A percentile compares a stretch with the other conserved stretches of the same genome.
phyloP scores from a whole-genome alignment of 2,888 invertebrate genomes.

The Cyclophora punctaria region DNA sequence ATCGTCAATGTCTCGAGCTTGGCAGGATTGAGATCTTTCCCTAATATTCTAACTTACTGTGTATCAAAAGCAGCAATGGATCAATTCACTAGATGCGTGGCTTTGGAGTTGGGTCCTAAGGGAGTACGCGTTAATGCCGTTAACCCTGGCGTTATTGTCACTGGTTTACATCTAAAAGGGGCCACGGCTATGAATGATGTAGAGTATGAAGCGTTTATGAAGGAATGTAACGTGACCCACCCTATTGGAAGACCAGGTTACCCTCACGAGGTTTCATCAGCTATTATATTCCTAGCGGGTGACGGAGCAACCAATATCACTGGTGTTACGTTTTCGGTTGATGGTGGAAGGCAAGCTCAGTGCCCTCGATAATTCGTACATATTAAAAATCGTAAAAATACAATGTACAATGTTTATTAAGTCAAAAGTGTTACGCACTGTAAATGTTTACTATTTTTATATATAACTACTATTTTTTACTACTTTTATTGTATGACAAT shows the following conservation, averaged over 20 bases:
- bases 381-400: too few relatives aligned
- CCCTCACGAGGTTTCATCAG: slow-evolving; percentile 87
- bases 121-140: slow-evolving; percentile 89
- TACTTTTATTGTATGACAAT: too few relatives aligned
- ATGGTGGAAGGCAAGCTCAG: slow-evolving; percentile 91
- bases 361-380: slow-evolving; percentile 79
- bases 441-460: too few relatives aligned
- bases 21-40: slow-evolving; percentile 86
- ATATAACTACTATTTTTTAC: too few relatives aligned
- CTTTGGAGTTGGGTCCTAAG: slow-evolving; percentile 83
- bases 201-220: slow-evolving; percentile 85
- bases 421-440: too few relatives aligned
- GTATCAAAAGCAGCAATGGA: slow-evolving; percentile 93
- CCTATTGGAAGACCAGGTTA: slow-evolving; percentile 89
- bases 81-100: slow-evolving; percentile 90
- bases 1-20: slow-evolving; percentile 94
- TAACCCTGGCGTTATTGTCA: slow-evolving; percentile 90
- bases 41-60: slow-evolving; percentile 86
- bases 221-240: slow-evolving; percentile 87
- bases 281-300: slow-evolving; percentile 92
- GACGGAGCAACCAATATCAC: slow-evolving; percentile 88
- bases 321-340: slow-evolving; percentile 86
- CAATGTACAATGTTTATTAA: too few relatives aligned
- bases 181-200: slow-evolving; percentile 81
- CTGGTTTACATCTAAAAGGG: slow-evolving; percentile 71